phyloP scores from a whole-genome alignment of 2,113 vertebrate species.

The Cygnus buccinator region DNA sequence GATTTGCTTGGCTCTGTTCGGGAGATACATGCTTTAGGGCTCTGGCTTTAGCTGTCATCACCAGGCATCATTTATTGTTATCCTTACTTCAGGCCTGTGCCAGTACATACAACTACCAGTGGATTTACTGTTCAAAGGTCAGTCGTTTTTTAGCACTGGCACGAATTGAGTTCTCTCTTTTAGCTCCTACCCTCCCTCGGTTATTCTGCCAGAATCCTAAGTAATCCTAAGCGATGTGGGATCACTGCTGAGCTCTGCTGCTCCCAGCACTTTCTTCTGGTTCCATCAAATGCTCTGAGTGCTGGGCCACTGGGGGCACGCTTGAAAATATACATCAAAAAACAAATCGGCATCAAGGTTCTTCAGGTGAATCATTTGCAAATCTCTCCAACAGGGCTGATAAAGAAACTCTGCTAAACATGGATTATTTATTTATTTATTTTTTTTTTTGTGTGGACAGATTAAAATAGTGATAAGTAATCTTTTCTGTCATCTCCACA shows the following conservation, averaged over 20 bases:
- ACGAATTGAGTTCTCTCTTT: neutral
- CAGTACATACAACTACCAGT: neutral
- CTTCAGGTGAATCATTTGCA: neutral
- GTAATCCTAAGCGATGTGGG: neutral
- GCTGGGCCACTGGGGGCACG: neutral
- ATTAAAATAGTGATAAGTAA: neutral
- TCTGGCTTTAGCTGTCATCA: slow-evolving; percentile 26
- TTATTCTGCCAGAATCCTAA: neutral
- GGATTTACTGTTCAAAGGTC: slow-evolving; percentile 23
- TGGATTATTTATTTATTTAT: neutral
- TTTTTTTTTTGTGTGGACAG: too few relatives aligned
- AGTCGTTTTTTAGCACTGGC: neutral
- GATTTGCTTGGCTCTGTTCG: slow-evolving; percentile 13
- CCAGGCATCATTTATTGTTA: neutral
- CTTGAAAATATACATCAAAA: neutral
- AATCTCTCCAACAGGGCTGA: neutral
- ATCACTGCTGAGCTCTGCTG: neutral
- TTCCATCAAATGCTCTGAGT: neutral
- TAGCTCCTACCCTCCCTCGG: neutral
- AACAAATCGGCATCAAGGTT: neutral
- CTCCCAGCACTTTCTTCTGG: neutral
- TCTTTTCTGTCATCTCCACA: neutral
- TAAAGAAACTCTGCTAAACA: neutral
- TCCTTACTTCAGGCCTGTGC: neutral
- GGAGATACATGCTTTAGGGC: neutral